Evolutionary conservation across 2,113 vertebrate species (phyloP).

Genomic region (Antigone vipio): DNA sequence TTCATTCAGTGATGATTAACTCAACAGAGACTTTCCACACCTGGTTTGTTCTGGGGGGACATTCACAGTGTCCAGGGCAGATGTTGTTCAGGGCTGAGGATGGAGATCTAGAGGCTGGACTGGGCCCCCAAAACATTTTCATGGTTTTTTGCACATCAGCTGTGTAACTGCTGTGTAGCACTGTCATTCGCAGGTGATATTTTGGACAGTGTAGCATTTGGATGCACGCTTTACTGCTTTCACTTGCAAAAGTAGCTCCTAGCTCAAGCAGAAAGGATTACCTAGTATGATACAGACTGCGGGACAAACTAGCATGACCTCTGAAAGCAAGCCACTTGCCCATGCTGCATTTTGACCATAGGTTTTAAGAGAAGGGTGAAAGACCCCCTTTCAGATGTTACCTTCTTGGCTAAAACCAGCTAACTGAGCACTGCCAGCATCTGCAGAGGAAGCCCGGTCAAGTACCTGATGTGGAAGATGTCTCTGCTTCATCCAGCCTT

Average conservation of each 20-base stretch:
- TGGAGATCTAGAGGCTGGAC: not conserved
- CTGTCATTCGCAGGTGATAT: fast-evolving
- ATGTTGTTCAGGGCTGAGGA: not conserved
- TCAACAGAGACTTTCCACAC: not conserved
- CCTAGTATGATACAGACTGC: fast-evolving
- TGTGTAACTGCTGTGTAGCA: fast-evolving
- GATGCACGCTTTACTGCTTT: not conserved
- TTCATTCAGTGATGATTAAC: not conserved
- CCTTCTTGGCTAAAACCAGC: not conserved
- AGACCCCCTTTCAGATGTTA: not conserved
- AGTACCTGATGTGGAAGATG: not conserved
- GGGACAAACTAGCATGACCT: not conserved
- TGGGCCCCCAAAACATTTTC: not conserved
- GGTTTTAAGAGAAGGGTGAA: not conserved
- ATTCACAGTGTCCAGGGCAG: not conserved
- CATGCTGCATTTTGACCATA: fast-evolving
- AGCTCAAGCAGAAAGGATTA: not conserved
- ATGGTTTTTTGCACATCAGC: not conserved
- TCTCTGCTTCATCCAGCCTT: not conserved
- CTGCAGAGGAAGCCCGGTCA: not conserved
- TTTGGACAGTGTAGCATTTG: not conserved
- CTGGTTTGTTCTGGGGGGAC: not conserved
- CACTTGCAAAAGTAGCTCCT: not conserved
- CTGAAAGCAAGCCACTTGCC: not conserved
- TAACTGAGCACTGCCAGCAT: not conserved